Evolutionary conservation across 1,140 invertebrate species (phyloP).

Genomic region (Panagrolaimus sp.): DNA sequence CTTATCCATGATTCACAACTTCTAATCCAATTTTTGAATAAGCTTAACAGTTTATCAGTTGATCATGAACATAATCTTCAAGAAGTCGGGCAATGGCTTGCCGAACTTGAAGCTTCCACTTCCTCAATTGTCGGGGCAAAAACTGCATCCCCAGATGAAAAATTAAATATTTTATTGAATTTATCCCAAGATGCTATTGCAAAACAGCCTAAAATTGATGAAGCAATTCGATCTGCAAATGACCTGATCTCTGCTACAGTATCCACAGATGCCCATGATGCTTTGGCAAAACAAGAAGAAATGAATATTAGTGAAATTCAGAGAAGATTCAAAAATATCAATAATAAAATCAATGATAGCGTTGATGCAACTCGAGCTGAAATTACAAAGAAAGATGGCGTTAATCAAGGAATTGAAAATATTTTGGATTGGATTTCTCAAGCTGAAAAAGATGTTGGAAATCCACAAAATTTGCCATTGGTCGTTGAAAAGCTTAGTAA

Average conservation of each 20-base stretch:
- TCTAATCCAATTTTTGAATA: neutral
- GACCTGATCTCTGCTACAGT: slow-evolving; percentile 21
- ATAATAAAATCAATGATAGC: slow-evolving; percentile 16
- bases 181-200: slow-evolving; percentile 22
- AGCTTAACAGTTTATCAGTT: neutral
- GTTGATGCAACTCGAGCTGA: slow-evolving; percentile 26
- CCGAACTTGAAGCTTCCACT: neutral
- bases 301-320: slow-evolving; percentile 6
- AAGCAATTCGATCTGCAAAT: slow-evolving; percentile 21
- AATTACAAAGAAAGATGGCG: slow-evolving; percentile 24
- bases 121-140: neutral
- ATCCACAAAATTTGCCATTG: slow-evolving; percentile 21
- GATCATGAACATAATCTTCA: neutral
- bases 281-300: slow-evolving; percentile 14
- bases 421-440: slow-evolving; percentile 23
- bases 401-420: slow-evolving; percentile 22
- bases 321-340: slow-evolving; percentile 8
- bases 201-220: slow-evolving; percentile 25
- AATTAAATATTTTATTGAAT: neutral
- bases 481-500: slow-evolving; percentile 24
- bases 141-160: neutral
- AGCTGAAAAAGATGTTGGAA: slow-evolving; percentile 15
- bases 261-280: slow-evolving; percentile 27
- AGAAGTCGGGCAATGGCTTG: neutral
- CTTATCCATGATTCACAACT: slow-evolving; percentile 3